These are phyloP conservation scores for Tenualosa thibaudeaui DNA, from an alignment of 2,797 vertebrate genomes.

Conservation along the genomic window DNA sequence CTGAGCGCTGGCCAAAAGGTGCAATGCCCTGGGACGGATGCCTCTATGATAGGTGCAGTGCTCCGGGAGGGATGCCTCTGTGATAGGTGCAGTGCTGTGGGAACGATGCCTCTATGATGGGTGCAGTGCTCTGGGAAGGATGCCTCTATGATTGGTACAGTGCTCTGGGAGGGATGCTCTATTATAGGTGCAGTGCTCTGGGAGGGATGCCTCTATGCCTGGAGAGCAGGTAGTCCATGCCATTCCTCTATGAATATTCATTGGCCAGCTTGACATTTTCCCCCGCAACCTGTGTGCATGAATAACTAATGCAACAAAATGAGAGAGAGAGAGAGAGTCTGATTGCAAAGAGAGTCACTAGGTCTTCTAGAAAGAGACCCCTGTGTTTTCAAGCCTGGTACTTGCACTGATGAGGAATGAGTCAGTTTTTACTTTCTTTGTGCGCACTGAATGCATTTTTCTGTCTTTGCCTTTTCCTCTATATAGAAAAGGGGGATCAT, in stretches of 20 bases:
- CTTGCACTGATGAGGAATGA: not conserved
- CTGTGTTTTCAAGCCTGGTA: not conserved
- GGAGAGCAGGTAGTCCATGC: constrained; percentile 54
- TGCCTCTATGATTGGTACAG: not conserved
- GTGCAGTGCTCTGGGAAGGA: too few relatives aligned
- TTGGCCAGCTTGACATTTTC: constrained; percentile 70
- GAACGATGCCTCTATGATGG: not conserved
- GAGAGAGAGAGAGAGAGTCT: not conserved
- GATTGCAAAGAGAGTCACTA: not conserved
- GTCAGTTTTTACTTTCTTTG: not conserved
- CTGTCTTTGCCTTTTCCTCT: not conserved
- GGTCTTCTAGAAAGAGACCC: not conserved
- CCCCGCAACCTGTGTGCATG: constrained; percentile 70
- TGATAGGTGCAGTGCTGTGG: not conserved
- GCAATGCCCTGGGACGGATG: too few relatives aligned
- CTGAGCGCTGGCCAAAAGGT: too few relatives aligned
- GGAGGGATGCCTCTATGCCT: not conserved
- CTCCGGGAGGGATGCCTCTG: not conserved
- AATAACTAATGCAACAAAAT: constrained; percentile 65
- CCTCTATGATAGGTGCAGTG: not conserved
- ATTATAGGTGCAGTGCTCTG: not conserved
- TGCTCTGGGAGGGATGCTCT: not conserved
- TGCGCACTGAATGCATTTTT: not conserved
- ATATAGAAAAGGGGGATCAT: not conserved
- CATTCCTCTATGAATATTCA: constrained; percentile 74